phyloP scores from a whole-genome alignment of 2,888 invertebrate species.

The Diadegma fenestrale region DNA sequence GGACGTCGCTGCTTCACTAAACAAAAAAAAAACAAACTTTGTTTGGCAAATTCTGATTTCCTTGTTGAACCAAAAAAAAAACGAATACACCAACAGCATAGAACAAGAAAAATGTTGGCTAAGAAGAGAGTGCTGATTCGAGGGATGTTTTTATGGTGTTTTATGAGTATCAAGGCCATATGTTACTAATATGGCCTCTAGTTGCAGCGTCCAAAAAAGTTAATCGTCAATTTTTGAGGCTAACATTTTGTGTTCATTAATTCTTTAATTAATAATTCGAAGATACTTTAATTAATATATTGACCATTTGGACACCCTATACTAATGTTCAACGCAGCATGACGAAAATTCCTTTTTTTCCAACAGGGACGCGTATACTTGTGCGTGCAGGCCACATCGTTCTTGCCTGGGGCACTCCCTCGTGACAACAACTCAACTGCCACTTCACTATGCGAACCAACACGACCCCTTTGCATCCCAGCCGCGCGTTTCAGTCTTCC shows the following conservation, averaged over 20 bases:
- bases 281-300: background rate
- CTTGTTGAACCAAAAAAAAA: no score
- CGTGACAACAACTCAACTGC: constrained; percentile 62
- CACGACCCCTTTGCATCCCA: constrained; percentile 50
- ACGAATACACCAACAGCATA: no score
- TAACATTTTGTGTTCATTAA: background rate
- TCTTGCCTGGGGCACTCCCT: constrained; percentile 56
- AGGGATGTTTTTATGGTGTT: no score
- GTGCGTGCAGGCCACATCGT: constrained; percentile 67
- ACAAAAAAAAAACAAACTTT: background rate
- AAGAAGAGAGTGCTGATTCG: no score
- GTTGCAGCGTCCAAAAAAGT: background rate
- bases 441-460: constrained; percentile 59
- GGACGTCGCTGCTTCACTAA: background rate
- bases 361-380: constrained; percentile 57
- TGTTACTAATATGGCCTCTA: no score
- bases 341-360: constrained; percentile 59
- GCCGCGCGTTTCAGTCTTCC: constrained; percentile 30
- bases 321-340: constrained; percentile 57
- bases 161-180: no score
- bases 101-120: no score
- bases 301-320: constrained; percentile 19
- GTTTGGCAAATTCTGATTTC: no score
- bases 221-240: background rate
- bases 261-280: background rate